Evolutionary conservation across 2,888 invertebrate genomes (phyloP).

Genomic region (Cataglyphis altisquamis): DNA sequence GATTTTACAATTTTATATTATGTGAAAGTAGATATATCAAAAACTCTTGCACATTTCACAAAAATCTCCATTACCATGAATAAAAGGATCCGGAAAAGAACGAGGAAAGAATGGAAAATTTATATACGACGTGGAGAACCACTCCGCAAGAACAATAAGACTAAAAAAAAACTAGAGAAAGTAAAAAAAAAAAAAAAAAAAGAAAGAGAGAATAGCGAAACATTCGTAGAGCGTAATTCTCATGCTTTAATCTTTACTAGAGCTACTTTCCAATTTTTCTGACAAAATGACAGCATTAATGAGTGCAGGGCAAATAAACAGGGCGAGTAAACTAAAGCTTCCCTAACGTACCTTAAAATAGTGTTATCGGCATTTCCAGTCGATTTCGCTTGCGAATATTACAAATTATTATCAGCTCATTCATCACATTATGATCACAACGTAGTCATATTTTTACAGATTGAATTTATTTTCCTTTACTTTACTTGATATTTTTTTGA

Average conservation of each 20-base stretch:
- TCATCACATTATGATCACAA: not conserved
- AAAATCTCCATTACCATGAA: not conserved
- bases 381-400: constrained; percentile 25
- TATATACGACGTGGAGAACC: constrained; percentile 1
- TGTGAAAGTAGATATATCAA: not conserved
- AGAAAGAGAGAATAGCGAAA: constrained; percentile 1
- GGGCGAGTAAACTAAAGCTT: constrained; percentile 5
- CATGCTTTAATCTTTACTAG: constrained; percentile 14
- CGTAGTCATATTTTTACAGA: not conserved
- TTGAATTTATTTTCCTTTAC: not conserved
- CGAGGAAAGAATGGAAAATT: constrained; percentile 17
- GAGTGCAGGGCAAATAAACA: not conserved
- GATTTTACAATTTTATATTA: constrained; percentile 12
- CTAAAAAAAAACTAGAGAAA: not conserved
- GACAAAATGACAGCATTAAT: constrained; percentile 16
- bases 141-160: not conserved
- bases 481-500: constrained; percentile 8
- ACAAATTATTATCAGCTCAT: constrained; percentile 12
- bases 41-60: not conserved
- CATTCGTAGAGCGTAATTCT: constrained; percentile 30
- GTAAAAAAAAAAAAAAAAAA: not conserved
- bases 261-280: not conserved
- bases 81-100: constrained; percentile 17
- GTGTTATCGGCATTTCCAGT: constrained; percentile 6
- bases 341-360: not conserved